Evolutionary conservation across 2,888 invertebrate species (phyloP), one percentile per base, ranked within the genome.

Genomic region (Polydrusus pterygomalis): DNA sequence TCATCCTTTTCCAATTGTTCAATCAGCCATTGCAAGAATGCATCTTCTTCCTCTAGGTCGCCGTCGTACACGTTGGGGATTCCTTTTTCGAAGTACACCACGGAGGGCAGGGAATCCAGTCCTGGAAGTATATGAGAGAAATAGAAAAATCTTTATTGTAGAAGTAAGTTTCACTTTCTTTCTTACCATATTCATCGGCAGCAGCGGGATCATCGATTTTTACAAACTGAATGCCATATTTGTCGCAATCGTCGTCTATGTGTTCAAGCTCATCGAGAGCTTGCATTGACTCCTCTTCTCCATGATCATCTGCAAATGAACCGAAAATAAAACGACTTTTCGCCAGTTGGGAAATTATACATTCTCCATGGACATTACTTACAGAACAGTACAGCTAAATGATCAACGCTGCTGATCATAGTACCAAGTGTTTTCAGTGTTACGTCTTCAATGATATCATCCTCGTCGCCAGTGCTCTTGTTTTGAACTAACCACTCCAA

Each of bases 71-170:
- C 91, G 88, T 96, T 96, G 75, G 97, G 97, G 85, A 97, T 94
- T 88, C 96, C 94, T 86, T 96, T 96, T 88, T 97, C 97, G 88
- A 96, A 97, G 89, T 97, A 97, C 79, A 97, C 96, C 82, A 97
- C 94, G 60, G 95, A 91, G 20, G 97, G 97, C 69, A 90, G 82
- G 65, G 91, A 89, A 83, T 96, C 96, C 81, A 97, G 94, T 30
- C 79, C 78, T 78, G 17, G 17, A 47, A n/a, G 2, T n/a, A 20
- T 25, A 25, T 54, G 10, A 25, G 7, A 18, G 8, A 9, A 25
- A 25, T n/a, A n/a, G n/a, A n/a, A n/a, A n/a, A n/a, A n/a, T n/a
- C n/a, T n/a, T n/a, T n/a, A n/a, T n/a, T n/a, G n/a, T n/a, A n/a
- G n/a, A n/a, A n/a, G n/a, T n/a, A n/a, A n/a, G n/a, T n/a, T n/a